These are phyloP conservation scores for Spilarctia lutea DNA, from an alignment of 2,888 invertebrate genomes.

Conservation along the genomic window DNA sequence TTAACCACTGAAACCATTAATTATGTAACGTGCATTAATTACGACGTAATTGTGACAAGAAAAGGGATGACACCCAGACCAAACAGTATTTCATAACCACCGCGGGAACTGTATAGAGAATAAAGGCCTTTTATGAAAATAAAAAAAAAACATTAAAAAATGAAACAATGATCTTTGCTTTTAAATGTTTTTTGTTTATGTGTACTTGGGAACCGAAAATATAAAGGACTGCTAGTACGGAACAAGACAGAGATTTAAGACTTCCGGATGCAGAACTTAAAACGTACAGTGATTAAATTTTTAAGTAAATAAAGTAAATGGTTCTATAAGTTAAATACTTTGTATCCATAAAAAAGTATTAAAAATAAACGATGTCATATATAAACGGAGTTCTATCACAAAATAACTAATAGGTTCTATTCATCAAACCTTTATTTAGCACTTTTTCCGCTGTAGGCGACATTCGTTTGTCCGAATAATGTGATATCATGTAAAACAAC, in stretches of 20 bases:
- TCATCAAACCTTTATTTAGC: neutral
- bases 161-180: neutral
- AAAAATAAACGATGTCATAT: neutral
- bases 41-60: slow-evolving; percentile 21
- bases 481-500: slow-evolving; percentile 32
- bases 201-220: neutral
- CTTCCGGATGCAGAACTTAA: neutral
- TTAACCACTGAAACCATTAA: slow-evolving; percentile 19
- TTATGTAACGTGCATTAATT: slow-evolving; percentile 23
- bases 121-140: slow-evolving; percentile 6
- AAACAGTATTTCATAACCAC: slow-evolving; percentile 8
- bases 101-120: slow-evolving; percentile 17
- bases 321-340: too few species aligned
- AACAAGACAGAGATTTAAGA: neutral
- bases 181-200: slow-evolving; percentile 3
- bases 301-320: too few species aligned
- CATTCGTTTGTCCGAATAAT: slow-evolving; percentile 52
- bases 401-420: too few species aligned
- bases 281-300: too few species aligned
- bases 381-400: neutral
- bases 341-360: too few species aligned
- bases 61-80: slow-evolving; percentile 16
- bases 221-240: slow-evolving; percentile 2
- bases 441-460: slow-evolving; percentile 33
- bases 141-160: neutral